Evolutionary conservation across 2,797 vertebrate species (phyloP).

Genomic region (Potorous gilbertii): DNA sequence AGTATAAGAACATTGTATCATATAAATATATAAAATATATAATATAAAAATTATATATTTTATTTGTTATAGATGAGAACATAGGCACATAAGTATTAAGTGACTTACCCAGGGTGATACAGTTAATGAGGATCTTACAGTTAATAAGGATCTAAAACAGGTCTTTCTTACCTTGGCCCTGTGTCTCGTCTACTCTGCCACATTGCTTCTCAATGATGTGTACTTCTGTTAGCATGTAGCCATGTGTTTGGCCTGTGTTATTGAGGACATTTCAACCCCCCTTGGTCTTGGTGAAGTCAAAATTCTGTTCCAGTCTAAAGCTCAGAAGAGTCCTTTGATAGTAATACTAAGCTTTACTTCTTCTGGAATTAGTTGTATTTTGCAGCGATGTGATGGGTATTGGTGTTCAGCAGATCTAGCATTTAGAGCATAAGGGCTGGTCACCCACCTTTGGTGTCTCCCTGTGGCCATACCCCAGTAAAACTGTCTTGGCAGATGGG

Average conservation of each 20-base stretch:
- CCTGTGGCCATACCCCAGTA: not conserved
- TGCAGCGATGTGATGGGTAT: not conserved
- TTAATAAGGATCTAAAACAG: not conserved
- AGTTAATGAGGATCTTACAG: not conserved
- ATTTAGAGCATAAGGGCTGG: not conserved
- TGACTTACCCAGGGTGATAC: not conserved
- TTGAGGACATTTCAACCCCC: not conserved
- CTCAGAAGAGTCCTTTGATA: constrained; percentile 7
- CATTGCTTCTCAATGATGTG: not conserved
- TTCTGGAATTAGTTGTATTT: constrained; percentile 3
- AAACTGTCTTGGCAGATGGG: no score
- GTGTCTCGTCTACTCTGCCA: not conserved
- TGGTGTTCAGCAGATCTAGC: not conserved
- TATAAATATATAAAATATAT: not conserved
- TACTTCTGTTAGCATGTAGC: not conserved
- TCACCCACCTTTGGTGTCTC: not conserved
- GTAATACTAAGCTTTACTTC: not conserved
- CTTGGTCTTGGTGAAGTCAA: not conserved
- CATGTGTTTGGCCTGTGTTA: not conserved
- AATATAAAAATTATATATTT: not conserved
- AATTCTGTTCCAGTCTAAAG: constrained; percentile 13
- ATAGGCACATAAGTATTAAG: not conserved
- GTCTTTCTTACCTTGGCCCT: not conserved
- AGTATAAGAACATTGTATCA: not conserved
- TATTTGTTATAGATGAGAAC: not conserved